A percentile compares a stretch with the other conserved stretches of the same genome.
Evolutionary conservation across 1,140 invertebrate genomes (phyloP).

Genomic region (Muscidifurax raptorellus): DNA sequence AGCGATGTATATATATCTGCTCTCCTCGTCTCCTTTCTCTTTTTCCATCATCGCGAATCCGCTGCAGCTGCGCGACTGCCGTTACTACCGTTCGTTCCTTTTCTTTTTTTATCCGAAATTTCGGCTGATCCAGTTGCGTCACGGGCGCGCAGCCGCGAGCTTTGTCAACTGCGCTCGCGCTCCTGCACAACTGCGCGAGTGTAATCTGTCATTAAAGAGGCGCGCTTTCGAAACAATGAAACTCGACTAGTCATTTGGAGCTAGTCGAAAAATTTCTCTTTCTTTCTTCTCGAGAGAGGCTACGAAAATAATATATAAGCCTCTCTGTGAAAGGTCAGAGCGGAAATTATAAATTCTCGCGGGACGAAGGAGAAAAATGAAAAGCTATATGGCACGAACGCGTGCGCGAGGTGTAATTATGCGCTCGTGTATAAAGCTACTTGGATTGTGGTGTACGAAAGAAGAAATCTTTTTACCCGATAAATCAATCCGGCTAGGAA

Average conservation of each 20-base stretch:
- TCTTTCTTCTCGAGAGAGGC: slow-evolving; percentile 16
- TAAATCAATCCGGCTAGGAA: too few relatives aligned
- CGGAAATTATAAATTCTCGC: slow-evolving; percentile 19
- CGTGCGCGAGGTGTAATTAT: too few relatives aligned
- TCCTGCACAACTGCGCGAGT: too few relatives aligned
- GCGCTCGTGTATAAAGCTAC: too few relatives aligned
- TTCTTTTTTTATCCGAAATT: background rate
- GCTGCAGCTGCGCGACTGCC: slow-evolving; percentile 16
- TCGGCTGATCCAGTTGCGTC: background rate
- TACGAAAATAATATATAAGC: background rate
- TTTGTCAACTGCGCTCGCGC: too few relatives aligned
- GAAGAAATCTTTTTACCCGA: too few relatives aligned
- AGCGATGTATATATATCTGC: too few relatives aligned
- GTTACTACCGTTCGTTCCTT: slow-evolving; percentile 4
- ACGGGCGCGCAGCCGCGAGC: too few relatives aligned
- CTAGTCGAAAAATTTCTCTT: slow-evolving; percentile 34
- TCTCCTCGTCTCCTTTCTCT: too few relatives aligned
- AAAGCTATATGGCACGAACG: background rate
- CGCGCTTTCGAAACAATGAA: slow-evolving; percentile 42
- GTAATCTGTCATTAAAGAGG: slow-evolving; percentile 32
- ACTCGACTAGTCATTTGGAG: slow-evolving; percentile 24
- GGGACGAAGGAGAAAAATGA: background rate
- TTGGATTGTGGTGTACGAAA: too few relatives aligned
- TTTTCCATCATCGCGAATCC: slow-evolving; percentile 35
- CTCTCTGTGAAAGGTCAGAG: slow-evolving; percentile 11